phyloP scores from a whole-genome alignment of 2,113 vertebrate genomes.

The Pterocles gutturalis region DNA sequence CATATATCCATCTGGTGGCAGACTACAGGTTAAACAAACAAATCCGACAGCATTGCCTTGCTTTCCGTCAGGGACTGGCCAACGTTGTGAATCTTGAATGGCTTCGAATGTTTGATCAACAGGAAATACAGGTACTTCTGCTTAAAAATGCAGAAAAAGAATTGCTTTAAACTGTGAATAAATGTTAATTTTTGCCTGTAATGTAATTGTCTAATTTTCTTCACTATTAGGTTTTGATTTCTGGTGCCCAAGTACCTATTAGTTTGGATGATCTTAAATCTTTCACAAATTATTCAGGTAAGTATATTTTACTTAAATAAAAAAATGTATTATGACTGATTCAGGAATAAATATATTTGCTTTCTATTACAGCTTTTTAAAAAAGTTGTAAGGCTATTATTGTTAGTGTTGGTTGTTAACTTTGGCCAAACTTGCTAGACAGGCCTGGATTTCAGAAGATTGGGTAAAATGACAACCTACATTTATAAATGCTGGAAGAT shows the following conservation, averaged over 20 bases:
- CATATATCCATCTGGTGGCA: conserved; percentile 94
- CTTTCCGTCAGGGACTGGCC: conserved; percentile 95
- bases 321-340: not conserved
- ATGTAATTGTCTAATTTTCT: not conserved
- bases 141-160: not conserved
- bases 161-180: not conserved
- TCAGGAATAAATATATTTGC: not conserved
- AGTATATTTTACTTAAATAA: not conserved
- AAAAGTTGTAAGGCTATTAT: not conserved
- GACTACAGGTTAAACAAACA: conserved; percentile 97
- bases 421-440: not conserved
- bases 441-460: not conserved
- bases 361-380: not conserved
- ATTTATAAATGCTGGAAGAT: not conserved
- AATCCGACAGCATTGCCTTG: conserved; percentile 93
- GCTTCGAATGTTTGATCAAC: conserved; percentile 98
- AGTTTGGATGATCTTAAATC: conserved; percentile 95
- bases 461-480: not conserved
- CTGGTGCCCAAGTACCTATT: conserved; percentile 95
- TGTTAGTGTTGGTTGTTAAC: not conserved
- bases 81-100: conserved; percentile 96
- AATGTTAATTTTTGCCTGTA: not conserved
- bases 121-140: conserved; percentile 91
- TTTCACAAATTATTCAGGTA: conserved; percentile 98
- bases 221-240: conserved; percentile 88